Conservation (phyloP, 2,113 vertebrate genomes). For the Peromyscus californicus region DNA sequence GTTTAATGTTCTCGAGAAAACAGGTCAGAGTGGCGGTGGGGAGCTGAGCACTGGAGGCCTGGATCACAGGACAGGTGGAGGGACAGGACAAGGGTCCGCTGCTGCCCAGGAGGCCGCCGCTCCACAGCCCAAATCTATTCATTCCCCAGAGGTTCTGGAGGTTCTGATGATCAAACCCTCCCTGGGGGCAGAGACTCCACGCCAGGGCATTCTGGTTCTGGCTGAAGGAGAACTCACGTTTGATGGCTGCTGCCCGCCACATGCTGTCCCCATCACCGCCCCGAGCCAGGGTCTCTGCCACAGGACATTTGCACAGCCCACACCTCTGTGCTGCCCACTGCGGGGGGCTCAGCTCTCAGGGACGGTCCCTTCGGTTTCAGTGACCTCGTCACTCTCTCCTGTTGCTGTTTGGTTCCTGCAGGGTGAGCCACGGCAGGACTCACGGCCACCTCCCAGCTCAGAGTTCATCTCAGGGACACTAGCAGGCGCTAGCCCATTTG, state of each 20-base stretch:
- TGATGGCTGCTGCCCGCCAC: background rate
- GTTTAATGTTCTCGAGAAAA: background rate
- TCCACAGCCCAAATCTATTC: background rate
- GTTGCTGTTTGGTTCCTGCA: background rate
- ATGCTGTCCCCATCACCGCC: background rate
- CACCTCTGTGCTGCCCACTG: no score
- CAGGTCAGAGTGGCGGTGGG: accelerated
- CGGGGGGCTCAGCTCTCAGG: background rate
- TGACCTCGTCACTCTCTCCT: background rate
- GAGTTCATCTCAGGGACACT: background rate
- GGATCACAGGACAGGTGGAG: background rate
- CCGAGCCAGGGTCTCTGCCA: background rate
- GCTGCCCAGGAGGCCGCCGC: background rate
- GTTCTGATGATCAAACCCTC: background rate
- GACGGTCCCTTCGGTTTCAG: background rate
- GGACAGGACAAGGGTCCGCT: background rate
- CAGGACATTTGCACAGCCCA: background rate
- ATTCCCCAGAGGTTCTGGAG: background rate
- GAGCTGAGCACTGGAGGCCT: background rate
- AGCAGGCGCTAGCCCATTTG: background rate
- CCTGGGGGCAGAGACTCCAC: background rate
- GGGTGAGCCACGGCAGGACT: background rate
- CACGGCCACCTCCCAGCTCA: no score
- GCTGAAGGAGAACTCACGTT: background rate
- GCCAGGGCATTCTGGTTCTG: no score